Conservation (phyloP, 2,797 vertebrate genomes). For the Sebastes hopkinsi region DNA sequence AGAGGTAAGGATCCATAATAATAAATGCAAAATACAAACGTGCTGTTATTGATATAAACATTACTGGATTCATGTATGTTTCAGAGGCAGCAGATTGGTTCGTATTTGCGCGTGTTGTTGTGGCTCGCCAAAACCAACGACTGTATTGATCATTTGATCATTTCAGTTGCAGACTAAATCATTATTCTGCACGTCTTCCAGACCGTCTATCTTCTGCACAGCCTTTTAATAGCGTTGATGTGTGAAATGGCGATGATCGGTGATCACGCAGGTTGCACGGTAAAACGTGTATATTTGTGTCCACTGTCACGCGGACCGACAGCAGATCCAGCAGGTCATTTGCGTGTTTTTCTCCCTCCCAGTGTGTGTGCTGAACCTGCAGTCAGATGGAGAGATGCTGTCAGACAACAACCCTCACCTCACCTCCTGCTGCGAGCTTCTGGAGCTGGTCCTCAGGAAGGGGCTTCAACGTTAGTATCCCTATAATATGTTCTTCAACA, state of each 20-base stretch:
- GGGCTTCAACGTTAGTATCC: slow-evolving; percentile 86
- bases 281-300: background rate
- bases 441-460: slow-evolving; percentile 87
- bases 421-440: slow-evolving; percentile 81
- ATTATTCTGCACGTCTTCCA: background rate
- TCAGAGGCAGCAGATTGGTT: background rate
- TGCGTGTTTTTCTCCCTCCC: background rate
- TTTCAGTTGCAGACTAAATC: background rate
- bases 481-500: background rate
- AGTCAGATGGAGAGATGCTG: slow-evolving; percentile 65
- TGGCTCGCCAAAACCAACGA: too few relatives aligned
- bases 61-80: background rate
- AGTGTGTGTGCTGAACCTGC: slow-evolving; percentile 86
- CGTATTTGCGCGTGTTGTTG: background rate
- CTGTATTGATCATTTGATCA: too few relatives aligned
- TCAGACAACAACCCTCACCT: slow-evolving; percentile 81
- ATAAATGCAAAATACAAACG: background rate
- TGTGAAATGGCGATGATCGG: background rate
- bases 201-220: background rate
- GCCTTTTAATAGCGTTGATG: background rate
- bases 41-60: background rate
- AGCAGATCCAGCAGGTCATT: background rate
- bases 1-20: slow-evolving; percentile 75
- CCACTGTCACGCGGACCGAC: background rate
- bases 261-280: background rate